Evolutionary conservation across 2,113 vertebrate genomes (phyloP).

Genomic region (Pampusana beccarii): DNA sequence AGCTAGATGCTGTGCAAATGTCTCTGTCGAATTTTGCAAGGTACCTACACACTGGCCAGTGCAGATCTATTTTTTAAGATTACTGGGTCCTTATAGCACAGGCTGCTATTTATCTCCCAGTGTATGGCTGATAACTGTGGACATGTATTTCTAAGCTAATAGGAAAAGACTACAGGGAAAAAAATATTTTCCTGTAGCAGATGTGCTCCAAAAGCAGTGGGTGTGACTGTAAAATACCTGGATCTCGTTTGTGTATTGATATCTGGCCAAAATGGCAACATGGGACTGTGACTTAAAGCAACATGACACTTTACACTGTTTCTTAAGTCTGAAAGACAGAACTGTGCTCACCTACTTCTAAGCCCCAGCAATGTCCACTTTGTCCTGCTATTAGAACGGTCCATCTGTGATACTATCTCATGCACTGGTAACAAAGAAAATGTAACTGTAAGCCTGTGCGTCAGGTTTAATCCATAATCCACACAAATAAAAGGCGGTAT

Average conservation of each 20-base stretch:
- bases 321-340: background rate
- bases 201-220: background rate
- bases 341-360: background rate
- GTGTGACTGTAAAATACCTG: background rate
- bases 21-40: background rate
- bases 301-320: background rate
- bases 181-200: background rate
- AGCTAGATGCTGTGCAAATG: background rate
- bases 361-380: background rate
- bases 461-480: background rate
- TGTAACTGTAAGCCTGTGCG: background rate
- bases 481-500: background rate
- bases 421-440: background rate
- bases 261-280: background rate
- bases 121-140: background rate
- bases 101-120: background rate
- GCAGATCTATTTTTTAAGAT: background rate
- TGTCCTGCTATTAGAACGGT: background rate
- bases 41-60: background rate
- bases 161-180: background rate
- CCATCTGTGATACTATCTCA: background rate
- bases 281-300: rapidly evolving
- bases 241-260: background rate
- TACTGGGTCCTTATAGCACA: background rate
- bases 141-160: background rate